Conservation (phyloP, 2,888 invertebrate species). For the Meandrusa payeni region DNA sequence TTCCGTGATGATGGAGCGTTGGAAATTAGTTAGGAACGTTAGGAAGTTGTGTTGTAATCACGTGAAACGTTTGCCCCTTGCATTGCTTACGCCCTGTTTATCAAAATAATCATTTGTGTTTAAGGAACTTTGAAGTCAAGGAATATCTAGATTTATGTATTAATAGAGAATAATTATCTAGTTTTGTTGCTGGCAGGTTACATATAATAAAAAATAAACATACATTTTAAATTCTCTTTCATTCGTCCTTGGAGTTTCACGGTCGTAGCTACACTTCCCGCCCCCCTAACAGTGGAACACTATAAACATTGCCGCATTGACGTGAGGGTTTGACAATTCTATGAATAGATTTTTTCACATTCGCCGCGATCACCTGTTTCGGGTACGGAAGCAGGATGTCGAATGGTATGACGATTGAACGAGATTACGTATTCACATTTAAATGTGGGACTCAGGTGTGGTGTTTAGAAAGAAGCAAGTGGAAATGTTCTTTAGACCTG, state of each 20-base stretch:
- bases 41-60: slow-evolving; percentile 8
- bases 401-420: slow-evolving; percentile 38
- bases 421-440: slow-evolving; percentile 30
- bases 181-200: neutral
- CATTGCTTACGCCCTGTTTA: neutral
- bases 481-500: no score
- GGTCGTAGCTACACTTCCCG: slow-evolving; percentile 31
- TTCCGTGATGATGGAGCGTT: slow-evolving; percentile 53
- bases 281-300: slow-evolving; percentile 34
- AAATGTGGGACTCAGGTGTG: slow-evolving; percentile 31
- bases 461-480: slow-evolving; percentile 22
- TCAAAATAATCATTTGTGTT: no score
- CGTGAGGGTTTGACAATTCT: slow-evolving; percentile 60
- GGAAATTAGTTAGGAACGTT: slow-evolving; percentile 45
- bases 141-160: no score
- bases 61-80: neutral
- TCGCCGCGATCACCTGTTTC: slow-evolving; percentile 59
- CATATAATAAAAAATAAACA: neutral
- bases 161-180: no score
- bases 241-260: slow-evolving; percentile 41
- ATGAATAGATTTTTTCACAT: slow-evolving; percentile 51
- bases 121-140: no score
- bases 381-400: slow-evolving; percentile 64
- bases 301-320: slow-evolving; percentile 30
- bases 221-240: slow-evolving; percentile 43